These are phyloP conservation scores for Drosophila mayaguana DNA, from an alignment of 2,888 invertebrate genomes.

Conservation along the genomic window DNA sequence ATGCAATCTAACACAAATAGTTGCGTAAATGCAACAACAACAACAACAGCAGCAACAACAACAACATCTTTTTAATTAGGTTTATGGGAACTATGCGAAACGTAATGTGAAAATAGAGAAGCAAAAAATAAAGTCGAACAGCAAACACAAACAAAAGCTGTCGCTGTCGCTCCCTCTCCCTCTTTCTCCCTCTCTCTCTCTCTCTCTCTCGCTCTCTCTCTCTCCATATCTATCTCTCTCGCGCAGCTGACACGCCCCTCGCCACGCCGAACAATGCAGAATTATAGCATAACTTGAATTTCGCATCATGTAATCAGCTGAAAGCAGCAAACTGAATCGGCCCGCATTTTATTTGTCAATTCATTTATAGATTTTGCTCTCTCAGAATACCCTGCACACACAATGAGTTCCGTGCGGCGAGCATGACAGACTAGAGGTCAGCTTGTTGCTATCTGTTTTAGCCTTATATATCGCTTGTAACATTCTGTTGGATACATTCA, in stretches of 20 bases:
- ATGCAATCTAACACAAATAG: conserved; percentile 65
- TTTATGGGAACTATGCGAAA: conserved; percentile 78
- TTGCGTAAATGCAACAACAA: conserved; percentile 67
- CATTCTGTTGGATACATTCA: too few species aligned
- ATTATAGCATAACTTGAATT: conserved; percentile 78
- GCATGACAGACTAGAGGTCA: neutral
- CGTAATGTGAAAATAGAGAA: conserved; percentile 42
- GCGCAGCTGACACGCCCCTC: neutral
- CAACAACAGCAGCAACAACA: conserved; percentile 34
- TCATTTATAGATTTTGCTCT: conserved; percentile 65
- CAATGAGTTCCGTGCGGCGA: too few species aligned
- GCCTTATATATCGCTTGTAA: too few species aligned
- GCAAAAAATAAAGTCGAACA: conserved; percentile 29
- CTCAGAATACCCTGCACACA: conserved; percentile 15
- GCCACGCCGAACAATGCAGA: conserved; percentile 64
- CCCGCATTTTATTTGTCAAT: conserved; percentile 76
- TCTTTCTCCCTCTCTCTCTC: conserved; percentile 1
- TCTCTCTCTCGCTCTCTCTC: neutral
- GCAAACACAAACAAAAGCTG: conserved; percentile 27
- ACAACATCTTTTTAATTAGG: conserved; percentile 68
- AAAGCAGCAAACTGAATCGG: conserved; percentile 20
- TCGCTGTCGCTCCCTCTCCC: conserved; percentile 14
- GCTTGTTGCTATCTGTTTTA: too few species aligned
- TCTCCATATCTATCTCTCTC: neutral
- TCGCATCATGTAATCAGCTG: conserved; percentile 74